phyloP scores from a whole-genome alignment of 2,888 invertebrate genomes.

The Bembecia ichneumoniformis region DNA sequence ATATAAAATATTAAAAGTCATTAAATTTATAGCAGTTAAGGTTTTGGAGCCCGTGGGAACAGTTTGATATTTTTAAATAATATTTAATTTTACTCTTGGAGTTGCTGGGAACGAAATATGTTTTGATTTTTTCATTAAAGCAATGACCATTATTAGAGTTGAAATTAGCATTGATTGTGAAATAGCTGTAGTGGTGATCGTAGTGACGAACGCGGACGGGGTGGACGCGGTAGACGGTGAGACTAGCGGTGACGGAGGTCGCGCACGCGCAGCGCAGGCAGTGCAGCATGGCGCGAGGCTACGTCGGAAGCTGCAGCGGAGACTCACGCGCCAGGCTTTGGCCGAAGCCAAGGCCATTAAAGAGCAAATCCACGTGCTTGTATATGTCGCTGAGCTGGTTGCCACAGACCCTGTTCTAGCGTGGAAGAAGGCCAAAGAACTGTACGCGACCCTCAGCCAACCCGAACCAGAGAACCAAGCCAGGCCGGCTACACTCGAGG shows the following conservation, averaged over 20 bases:
- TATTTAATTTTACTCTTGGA: no score
- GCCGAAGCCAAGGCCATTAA: constrained; percentile 85
- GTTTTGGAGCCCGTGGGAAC: no score
- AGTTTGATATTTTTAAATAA: no score
- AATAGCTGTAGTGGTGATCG: constrained; percentile 45
- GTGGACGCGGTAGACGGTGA: constrained; percentile 21
- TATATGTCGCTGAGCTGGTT: constrained; percentile 85
- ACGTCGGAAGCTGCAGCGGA: constrained; percentile 81
- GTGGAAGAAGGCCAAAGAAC: constrained; percentile 79
- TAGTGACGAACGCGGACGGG: constrained; percentile 51
- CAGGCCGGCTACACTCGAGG: constrained; percentile 82
- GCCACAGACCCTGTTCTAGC: constrained; percentile 85
- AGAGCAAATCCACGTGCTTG: constrained; percentile 83
- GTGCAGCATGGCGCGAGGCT: constrained; percentile 85
- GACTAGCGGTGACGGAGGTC: constrained; percentile 37
- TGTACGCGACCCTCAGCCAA: constrained; percentile 79
- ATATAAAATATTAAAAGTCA: no score
- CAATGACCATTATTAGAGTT: no score
- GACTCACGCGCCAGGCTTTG: constrained; percentile 83
- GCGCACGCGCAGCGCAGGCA: constrained; percentile 79
- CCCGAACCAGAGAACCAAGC: constrained; percentile 91
- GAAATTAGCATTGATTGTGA: not conserved
- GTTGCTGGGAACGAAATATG: no score
- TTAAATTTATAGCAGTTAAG: no score
- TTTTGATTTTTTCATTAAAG: no score